Evolutionary conservation across 2,888 invertebrate genomes (phyloP).

Genomic region (Drosophila neonasuta): DNA sequence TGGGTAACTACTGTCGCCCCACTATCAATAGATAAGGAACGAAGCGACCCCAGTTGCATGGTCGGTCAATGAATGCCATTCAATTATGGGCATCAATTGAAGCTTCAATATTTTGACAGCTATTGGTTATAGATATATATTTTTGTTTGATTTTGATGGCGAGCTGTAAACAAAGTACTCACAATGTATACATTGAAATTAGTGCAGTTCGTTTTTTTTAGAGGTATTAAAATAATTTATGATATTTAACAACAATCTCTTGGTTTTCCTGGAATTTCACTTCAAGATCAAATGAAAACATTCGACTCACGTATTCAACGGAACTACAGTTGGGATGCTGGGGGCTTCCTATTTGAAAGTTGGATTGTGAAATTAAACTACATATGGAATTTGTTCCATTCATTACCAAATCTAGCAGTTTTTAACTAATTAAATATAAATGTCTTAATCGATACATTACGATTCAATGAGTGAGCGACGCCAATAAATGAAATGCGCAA

Average conservation of each 20-base stretch:
- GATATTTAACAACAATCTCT: background rate
- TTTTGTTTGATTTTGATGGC: background rate
- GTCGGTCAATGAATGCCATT: conserved; percentile 12
- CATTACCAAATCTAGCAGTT: background rate
- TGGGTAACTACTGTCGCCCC: background rate
- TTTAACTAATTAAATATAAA: background rate
- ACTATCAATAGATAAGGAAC: background rate
- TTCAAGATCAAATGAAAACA: background rate
- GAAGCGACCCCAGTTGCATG: conserved; percentile 9
- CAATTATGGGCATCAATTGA: conserved; percentile 7
- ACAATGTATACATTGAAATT: background rate
- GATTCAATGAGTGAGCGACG: background rate
- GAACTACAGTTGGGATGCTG: background rate
- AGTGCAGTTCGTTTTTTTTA: background rate
- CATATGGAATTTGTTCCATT: no score
- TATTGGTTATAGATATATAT: background rate
- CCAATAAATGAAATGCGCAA: background rate
- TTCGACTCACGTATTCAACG: background rate
- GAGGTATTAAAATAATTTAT: background rate
- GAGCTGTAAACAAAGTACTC: background rate
- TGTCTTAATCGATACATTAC: background rate
- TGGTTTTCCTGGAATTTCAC: background rate
- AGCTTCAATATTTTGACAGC: background rate
- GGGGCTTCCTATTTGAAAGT: background rate
- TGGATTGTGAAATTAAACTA: background rate